These are phyloP conservation scores for Takifugu ocellatus DNA, from an alignment of 2,797 vertebrate genomes.

Conservation along the genomic window DNA sequence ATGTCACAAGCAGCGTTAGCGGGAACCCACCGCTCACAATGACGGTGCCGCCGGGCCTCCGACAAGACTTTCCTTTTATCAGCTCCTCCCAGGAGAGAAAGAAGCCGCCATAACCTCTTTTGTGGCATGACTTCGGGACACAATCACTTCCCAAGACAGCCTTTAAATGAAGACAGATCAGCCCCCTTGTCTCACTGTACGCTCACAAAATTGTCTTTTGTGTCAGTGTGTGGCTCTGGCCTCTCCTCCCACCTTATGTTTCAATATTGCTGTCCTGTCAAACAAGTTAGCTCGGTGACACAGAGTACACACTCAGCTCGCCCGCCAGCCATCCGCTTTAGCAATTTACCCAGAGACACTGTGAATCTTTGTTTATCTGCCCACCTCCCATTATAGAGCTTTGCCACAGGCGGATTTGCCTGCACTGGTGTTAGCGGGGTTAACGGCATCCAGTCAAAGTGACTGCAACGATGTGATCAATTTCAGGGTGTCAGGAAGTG, in stretches of 20 bases:
- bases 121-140: conserved; percentile 41
- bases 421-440: conserved; percentile 25
- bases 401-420: conserved; percentile 25
- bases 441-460: neutral
- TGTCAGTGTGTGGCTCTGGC: conserved; percentile 31
- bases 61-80: conserved; percentile 62
- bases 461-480: neutral
- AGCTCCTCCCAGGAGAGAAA: conserved; percentile 37
- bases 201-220: conserved; percentile 47
- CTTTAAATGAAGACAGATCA: conserved; percentile 67
- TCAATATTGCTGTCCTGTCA: conserved; percentile 55
- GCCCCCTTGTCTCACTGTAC: conserved; percentile 36
- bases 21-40: conserved; percentile 22
- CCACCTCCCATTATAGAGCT: neutral
- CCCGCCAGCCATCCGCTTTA: conserved; percentile 28
- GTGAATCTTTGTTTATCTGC: conserved; percentile 16
- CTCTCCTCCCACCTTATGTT: conserved; percentile 24
- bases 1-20: conserved; percentile 19
- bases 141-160: conserved; percentile 61
- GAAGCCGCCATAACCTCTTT: conserved; percentile 43
- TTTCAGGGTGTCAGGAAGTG: conserved; percentile 18
- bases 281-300: conserved; percentile 48
- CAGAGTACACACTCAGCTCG: conserved; percentile 22
- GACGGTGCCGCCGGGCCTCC: conserved; percentile 35
- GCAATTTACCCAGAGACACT: conserved; percentile 20